Base-by-base conservation (phyloP, 2,113 vertebrate species). In the Probosciger aterrimus region DNA sequence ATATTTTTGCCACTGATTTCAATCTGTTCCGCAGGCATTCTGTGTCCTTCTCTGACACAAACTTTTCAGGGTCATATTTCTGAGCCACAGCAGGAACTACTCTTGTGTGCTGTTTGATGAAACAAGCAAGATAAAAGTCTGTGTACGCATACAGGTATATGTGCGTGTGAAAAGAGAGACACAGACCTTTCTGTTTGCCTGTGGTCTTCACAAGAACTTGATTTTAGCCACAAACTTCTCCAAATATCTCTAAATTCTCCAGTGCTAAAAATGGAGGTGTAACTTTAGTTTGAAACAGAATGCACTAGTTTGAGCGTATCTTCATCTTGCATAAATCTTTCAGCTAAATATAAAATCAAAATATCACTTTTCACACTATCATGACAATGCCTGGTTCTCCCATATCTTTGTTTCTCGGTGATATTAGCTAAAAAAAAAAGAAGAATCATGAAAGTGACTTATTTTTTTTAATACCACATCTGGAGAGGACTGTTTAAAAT, bases 141-240 rank as follows among this genome's bases (percentile, higher is more conserved):
- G 9, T n/a, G 7, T 3, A 35, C 11, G 2, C 3, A 28, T 3
- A 47, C 1, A 31, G 4, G 5, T 46, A 6, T 28, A 30, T n/a
- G 6, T 23, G 17, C 14, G 7, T 22, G 30, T 69, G 33, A 68
- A 64, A 39, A 50, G 10, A 55, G 18, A 82, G 46, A 53, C 8
- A 27, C 2, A 4, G 44, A 57, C 2, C 3, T 64, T 82, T 83
- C 49, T 43, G 2, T 46, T 70, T 52, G 16, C 18, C 17, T 0
- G 0, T n/a, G 24, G 7, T 35, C 16, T 91, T 88, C 19, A 44
- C 14, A 81, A 65, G n/a, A 64, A 57, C 16, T 24, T 60, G 4
- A 6, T 64, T 28, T 75, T 49, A 49, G 11, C 22, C 41, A 57
- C 13, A 86, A 46, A 28, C 31, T 9, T 69, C n/a, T 63, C 14